phyloP scores from a whole-genome alignment of 2,888 invertebrate species.

The Dynastes tityus region DNA sequence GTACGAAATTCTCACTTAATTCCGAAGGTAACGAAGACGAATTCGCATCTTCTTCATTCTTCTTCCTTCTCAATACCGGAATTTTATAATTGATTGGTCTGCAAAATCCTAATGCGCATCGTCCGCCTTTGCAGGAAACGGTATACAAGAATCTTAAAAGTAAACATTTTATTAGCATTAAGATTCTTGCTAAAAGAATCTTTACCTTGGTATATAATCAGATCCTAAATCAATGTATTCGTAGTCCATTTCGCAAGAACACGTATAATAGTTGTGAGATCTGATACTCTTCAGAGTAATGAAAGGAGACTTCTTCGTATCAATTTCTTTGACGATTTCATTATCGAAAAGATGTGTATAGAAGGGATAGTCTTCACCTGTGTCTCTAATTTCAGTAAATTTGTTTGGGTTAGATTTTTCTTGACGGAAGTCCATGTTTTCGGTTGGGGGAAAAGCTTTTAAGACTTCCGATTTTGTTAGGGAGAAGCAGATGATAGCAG shows the following conservation, averaged over 20 bases:
- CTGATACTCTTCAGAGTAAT: constrained; percentile 9
- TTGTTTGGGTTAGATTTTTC: background rate
- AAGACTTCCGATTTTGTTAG: background rate
- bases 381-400: background rate
- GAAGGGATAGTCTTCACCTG: constrained; percentile 6
- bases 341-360: constrained; percentile 13
- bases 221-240: constrained; percentile 62
- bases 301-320: constrained; percentile 21
- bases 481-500: background rate
- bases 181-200: no score
- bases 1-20: constrained; percentile 65
- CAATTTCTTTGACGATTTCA: constrained; percentile 10
- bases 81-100: constrained; percentile 64
- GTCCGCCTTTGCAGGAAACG: constrained; percentile 63
- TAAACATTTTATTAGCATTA: background rate
- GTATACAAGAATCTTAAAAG: constrained; percentile 62
- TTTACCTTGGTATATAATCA: constrained; percentile 64
- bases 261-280: constrained; percentile 23
- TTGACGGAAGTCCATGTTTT: background rate
- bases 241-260: constrained; percentile 62
- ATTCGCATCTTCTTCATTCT: constrained; percentile 54
- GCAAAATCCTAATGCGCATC: constrained; percentile 63
- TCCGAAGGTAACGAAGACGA: constrained; percentile 60
- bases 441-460: background rate
- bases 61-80: constrained; percentile 63